Evolutionary conservation across 2,113 vertebrate genomes (phyloP), one percentile per base, ranked within the genome.

Genomic region (Hippocampus abdominalis): DNA sequence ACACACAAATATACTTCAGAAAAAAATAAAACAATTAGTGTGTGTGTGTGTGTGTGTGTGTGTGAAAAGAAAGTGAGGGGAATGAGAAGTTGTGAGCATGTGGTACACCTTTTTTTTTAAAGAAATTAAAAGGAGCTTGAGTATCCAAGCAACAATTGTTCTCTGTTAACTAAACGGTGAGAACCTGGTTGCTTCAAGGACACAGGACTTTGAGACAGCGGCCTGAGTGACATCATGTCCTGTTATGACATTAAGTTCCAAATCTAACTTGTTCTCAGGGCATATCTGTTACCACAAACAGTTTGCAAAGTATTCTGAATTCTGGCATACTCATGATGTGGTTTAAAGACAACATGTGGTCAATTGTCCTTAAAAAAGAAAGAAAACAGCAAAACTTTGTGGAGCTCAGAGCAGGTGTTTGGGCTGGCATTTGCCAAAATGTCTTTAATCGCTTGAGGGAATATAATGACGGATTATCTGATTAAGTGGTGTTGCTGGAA

Each of bases 211-310:
- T 69, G 42, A 69, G 68, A 48, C 18, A 27, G 15, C 20, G 59
- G 18, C 40, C 42, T 46, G 16, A 15, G 42, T 87, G 83, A 86
- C 76, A 85, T 89, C n/a, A 85, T 69, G 82, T 89, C 87, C 88
- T 88, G 86, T 83, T 83, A 81, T 86, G 86, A 87, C 84, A 83
- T 53, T 73, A 64, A 25, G 48, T 66, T 82, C 85, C 86, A 77
- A 79, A 81, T 85, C 9, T 18, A 69, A 82, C 77, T 46, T 48
- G 56, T 13, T 7, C 75, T 68, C 70, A 71, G 56, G 9, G 6
- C 57, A 32, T 25, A 32, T 8, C 63, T 54, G 21, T 10, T 54
- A 81, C 83, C 84, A 78, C 73, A 77, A 69, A 81, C 29, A 67
- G 44, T 75, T 72, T 68, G 74, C 84, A 74, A 39, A 69, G 69